Evolutionary conservation across 2,888 invertebrate genomes (phyloP).

Genomic region (Pycnomerus fuliginosus): DNA sequence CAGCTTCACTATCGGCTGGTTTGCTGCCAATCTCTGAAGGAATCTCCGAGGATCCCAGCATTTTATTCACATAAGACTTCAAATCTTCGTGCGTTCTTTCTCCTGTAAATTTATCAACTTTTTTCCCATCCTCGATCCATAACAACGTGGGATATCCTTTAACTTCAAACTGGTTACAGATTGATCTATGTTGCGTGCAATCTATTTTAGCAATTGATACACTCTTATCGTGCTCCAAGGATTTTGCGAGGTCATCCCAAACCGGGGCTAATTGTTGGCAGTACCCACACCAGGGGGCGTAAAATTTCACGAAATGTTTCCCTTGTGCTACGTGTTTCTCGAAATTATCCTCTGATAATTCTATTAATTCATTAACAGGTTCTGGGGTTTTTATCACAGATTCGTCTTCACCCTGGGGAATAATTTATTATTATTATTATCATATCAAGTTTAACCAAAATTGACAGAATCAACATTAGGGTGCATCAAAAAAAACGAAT

Average conservation of each 20-base stretch:
- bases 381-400: slow-evolving; percentile 55
- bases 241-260: slow-evolving; percentile 80
- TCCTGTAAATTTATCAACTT: slow-evolving; percentile 75
- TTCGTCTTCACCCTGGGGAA: slow-evolving; percentile 42
- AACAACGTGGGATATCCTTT: slow-evolving; percentile 85
- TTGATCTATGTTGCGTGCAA: slow-evolving; percentile 72
- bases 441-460: slow-evolving; percentile 3
- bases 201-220: slow-evolving; percentile 82
- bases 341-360: slow-evolving; percentile 75
- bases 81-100: slow-evolving; percentile 68
- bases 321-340: slow-evolving; percentile 70
- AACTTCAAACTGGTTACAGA: slow-evolving; percentile 79
- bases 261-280: slow-evolving; percentile 81
- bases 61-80: slow-evolving; percentile 69
- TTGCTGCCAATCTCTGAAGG: slow-evolving; percentile 38
- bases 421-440: too few relatives aligned
- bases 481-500: slow-evolving; percentile 4
- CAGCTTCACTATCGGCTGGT: slow-evolving; percentile 36
- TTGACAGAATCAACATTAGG: not conserved
- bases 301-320: slow-evolving; percentile 87
- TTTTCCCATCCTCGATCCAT: slow-evolving; percentile 86
- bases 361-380: slow-evolving; percentile 63
- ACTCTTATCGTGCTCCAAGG: slow-evolving; percentile 64
- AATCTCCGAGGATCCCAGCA: slow-evolving; percentile 58
- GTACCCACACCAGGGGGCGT: slow-evolving; percentile 89